A percentile compares a stretch with the other conserved stretches of the same genome.
phyloP scores from a whole-genome alignment of 1,140 invertebrate genomes.

The Achatina immaculata region DNA sequence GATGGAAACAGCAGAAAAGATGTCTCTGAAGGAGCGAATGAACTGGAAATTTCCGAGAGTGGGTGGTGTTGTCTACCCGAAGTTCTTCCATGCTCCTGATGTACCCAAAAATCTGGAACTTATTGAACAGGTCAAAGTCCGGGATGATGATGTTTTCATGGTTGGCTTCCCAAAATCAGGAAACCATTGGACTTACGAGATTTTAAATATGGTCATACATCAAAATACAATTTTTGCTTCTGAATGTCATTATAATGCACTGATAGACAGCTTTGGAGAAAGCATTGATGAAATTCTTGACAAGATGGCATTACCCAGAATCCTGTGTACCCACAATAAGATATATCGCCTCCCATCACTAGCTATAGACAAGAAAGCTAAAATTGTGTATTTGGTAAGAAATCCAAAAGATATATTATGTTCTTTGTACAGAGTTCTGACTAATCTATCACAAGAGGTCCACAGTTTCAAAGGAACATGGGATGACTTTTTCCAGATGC shows the following conservation, averaged over 20 bases:
- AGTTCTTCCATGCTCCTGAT: background rate
- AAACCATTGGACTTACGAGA: constrained; percentile 13
- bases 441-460: no score
- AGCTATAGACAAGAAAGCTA: background rate
- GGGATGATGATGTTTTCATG: background rate
- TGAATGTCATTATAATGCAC: background rate
- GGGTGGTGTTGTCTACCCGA: background rate
- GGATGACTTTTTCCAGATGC: background rate
- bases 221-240: background rate
- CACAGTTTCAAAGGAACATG: background rate
- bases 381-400: background rate
- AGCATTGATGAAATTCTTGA: background rate
- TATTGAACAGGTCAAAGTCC: background rate
- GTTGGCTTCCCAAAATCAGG: background rate
- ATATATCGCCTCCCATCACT: background rate
- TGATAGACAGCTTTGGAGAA: background rate
- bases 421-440: background rate
- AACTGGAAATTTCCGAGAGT: no score
- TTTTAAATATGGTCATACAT: background rate
- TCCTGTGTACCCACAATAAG: background rate
- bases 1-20: no score
- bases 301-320: background rate
- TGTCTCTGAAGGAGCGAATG: no score
- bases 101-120: background rate
- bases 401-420: background rate